phyloP scores from a whole-genome alignment of 2,113 vertebrate species.

The Amphiprion percula region DNA sequence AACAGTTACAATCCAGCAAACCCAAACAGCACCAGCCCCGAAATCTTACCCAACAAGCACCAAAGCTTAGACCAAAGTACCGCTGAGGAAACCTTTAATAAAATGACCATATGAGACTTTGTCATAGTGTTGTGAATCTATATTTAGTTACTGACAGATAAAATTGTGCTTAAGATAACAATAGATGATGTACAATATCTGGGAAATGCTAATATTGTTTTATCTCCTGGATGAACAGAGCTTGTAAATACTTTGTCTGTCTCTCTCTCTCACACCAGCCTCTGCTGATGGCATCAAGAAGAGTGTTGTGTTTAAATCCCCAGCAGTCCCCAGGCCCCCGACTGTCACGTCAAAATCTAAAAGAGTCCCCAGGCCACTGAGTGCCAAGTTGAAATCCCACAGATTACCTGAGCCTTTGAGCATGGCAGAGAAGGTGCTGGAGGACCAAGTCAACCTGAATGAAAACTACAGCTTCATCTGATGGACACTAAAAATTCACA shows the following conservation, averaged over 20 bases:
- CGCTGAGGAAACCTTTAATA: not conserved
- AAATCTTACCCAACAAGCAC: not conserved
- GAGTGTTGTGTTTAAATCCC: slow-evolving; percentile 19
- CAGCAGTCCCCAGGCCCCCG: slow-evolving; percentile 7
- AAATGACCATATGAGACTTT: not conserved
- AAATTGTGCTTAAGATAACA: not conserved
- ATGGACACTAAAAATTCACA: slow-evolving; percentile 1
- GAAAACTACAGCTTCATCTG: slow-evolving; percentile 75
- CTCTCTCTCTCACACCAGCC: slow-evolving; percentile 43
- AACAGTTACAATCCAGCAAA: not conserved
- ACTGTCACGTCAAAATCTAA: slow-evolving; percentile 17
- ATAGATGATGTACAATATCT: not conserved
- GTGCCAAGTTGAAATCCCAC: slow-evolving; percentile 23
- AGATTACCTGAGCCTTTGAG: not conserved
- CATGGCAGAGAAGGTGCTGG: slow-evolving; percentile 13
- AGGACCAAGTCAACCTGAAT: slow-evolving; percentile 21
- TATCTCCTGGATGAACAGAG: slow-evolving; percentile 5
- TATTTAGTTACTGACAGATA: not conserved
- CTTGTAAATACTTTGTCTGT: slow-evolving; percentile 28
- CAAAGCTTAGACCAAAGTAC: not conserved
- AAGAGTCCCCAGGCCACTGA: slow-evolving; percentile 5
- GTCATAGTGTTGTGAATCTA: slow-evolving; percentile 11
- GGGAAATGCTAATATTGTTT: slow-evolving; percentile 8
- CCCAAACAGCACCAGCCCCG: not conserved
- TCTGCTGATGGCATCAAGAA: slow-evolving; percentile 25